phyloP scores from a whole-genome alignment of 2,797 vertebrate species.

The Enteromius mattozi region DNA sequence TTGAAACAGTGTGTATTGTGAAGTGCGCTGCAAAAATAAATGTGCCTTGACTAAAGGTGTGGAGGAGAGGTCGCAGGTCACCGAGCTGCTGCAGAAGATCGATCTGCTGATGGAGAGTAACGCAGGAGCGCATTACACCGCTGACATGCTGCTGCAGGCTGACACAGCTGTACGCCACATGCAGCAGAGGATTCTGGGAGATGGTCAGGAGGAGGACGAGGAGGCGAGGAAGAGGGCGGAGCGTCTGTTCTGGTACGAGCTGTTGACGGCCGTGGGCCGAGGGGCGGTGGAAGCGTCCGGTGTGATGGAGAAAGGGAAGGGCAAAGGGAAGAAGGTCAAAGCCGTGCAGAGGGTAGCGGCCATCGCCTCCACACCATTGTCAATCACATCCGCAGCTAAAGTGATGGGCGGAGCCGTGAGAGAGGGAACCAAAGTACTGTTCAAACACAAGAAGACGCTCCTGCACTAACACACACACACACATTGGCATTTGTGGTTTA shows the following conservation, averaged over 20 bases:
- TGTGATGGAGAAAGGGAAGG: conserved; percentile 74
- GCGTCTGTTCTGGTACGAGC: conserved; percentile 79
- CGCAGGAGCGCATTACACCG: conserved; percentile 71
- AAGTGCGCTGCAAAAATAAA: background rate
- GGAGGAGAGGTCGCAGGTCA: conserved; percentile 64
- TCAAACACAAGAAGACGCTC: conserved; percentile 76
- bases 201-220: conserved; percentile 58
- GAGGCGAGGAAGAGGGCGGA: conserved; percentile 72
- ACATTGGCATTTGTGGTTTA: too few species aligned
- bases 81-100: conserved; percentile 73
- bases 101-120: conserved; percentile 69
- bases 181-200: conserved; percentile 67
- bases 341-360: conserved; percentile 74
- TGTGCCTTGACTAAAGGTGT: background rate
- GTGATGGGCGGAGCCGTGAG: conserved; percentile 77
- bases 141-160: conserved; percentile 70
- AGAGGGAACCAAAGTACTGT: conserved; percentile 77
- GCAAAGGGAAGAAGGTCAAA: conserved; percentile 74
- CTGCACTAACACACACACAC: conserved; percentile 54
- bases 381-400: conserved; percentile 73
- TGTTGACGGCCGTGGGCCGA: conserved; percentile 74
- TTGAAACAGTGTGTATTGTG: background rate
- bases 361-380: conserved; percentile 73
- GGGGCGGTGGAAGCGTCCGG: conserved; percentile 79
- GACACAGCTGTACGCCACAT: conserved; percentile 64